Percentiles rank a stretch among this genome's conserved stretches.
Evolutionary conservation across 2,113 vertebrate species (phyloP).

Genomic region (Eolophus roseicapilla): DNA sequence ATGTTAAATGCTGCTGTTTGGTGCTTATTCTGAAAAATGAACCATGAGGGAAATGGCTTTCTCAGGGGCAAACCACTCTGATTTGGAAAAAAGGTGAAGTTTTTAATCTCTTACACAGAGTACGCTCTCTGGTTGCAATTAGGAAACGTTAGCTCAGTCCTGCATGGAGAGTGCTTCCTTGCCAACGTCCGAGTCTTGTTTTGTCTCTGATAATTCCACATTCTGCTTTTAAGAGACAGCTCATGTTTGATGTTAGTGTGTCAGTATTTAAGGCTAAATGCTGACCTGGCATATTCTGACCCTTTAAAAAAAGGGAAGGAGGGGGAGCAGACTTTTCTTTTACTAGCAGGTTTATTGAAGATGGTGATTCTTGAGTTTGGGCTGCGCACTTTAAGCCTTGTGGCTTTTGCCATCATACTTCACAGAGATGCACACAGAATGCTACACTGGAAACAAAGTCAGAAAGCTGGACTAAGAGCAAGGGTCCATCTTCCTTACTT

Average conservation of each 20-base stretch:
- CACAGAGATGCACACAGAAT: not conserved
- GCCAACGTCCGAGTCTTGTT: not conserved
- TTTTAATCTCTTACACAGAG: not conserved
- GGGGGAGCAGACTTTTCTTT: not conserved
- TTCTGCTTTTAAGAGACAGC: not conserved
- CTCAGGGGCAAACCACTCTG: not conserved
- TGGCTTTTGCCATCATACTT: not conserved
- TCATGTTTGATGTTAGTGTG: not conserved
- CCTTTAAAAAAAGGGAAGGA: not conserved
- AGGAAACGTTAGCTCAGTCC: not conserved
- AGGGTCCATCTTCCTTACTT: not conserved
- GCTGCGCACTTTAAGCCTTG: not conserved
- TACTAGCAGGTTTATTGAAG: not conserved
- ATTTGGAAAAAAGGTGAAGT: not conserved
- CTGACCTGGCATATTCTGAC: not conserved
- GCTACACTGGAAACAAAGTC: not conserved
- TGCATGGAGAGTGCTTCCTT: not conserved
- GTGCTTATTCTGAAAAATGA: not conserved
- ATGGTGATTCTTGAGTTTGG: not conserved
- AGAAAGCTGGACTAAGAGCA: not conserved
- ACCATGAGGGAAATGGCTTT: not conserved
- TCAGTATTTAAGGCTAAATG: not conserved
- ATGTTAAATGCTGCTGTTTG: not conserved
- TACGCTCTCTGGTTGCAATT: conserved; percentile 37
- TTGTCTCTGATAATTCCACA: conserved; percentile 2